These are phyloP conservation scores for Podabrus alpinus DNA, from an alignment of 2,888 invertebrate species.

Conservation along the genomic window DNA sequence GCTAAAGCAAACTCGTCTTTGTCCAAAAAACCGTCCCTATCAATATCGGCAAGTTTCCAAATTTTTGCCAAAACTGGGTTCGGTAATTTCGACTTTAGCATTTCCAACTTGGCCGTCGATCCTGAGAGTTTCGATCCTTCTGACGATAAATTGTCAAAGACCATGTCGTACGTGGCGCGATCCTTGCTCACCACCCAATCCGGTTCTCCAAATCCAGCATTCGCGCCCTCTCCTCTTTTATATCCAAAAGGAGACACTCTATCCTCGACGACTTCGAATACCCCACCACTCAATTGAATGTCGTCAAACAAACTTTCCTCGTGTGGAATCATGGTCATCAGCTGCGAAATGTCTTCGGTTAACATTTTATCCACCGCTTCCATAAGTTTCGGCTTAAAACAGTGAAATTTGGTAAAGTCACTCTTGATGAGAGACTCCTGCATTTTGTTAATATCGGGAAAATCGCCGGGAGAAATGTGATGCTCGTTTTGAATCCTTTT, in stretches of 20 bases:
- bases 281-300: constrained; percentile 74
- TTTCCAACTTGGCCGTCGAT: constrained; percentile 87
- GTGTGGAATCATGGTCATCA: constrained; percentile 93
- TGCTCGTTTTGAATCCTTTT: constrained; percentile 88
- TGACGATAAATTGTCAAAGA: constrained; percentile 80
- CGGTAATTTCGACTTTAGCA: constrained; percentile 96
- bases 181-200: constrained; percentile 97
- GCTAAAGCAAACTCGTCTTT: constrained; percentile 95
- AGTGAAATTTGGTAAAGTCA: constrained; percentile 93
- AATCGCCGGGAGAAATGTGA: constrained; percentile 94
- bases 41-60: constrained; percentile 96
- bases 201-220: constrained; percentile 91
- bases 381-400: constrained; percentile 83
- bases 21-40: constrained; percentile 92
- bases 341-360: constrained; percentile 87
- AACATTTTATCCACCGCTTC: constrained; percentile 96
- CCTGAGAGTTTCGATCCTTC: constrained; percentile 92
- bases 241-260: constrained; percentile 89
- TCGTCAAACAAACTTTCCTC: constrained; percentile 39
- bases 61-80: constrained; percentile 95
- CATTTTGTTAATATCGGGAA: constrained; percentile 95
- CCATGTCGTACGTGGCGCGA: constrained; percentile 78
- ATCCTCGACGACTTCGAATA: constrained; percentile 85
- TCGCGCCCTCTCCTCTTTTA: constrained; percentile 91
- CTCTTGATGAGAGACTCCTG: constrained; percentile 81